Conservation (phyloP, 2,113 vertebrate species). For the Oryzias curvinotus region DNA sequence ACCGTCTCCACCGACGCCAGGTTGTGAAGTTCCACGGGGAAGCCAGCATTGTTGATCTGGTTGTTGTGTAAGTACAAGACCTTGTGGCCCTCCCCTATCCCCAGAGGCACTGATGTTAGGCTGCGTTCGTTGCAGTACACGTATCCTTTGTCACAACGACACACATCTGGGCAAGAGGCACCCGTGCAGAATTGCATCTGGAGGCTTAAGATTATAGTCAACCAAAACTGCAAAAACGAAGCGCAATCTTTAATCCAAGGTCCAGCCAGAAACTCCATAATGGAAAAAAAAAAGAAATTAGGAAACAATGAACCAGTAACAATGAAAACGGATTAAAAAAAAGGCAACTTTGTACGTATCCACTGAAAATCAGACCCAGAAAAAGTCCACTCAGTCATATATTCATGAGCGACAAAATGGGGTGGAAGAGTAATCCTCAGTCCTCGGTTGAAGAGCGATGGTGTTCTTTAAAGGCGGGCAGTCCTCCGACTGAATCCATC, state of each 20-base stretch:
- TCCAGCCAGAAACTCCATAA: conserved; percentile 89
- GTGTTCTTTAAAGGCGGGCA: conserved; percentile 75
- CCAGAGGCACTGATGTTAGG: conserved; percentile 98
- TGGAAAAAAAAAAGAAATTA: conserved; percentile 61
- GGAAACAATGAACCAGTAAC: too few species aligned
- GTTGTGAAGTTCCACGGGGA: conserved; percentile 92
- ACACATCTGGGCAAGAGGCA: conserved; percentile 88
- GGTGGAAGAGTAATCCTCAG: conserved; percentile 69
- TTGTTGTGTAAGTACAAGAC: conserved; percentile 98
- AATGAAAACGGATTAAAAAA: conserved; percentile 44
- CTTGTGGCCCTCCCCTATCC: conserved; percentile 92
- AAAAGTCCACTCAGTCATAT: conserved; percentile 69
- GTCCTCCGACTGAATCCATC: conserved; percentile 78
- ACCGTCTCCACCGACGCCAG: conserved; percentile 92
- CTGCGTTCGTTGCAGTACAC: conserved; percentile 98
- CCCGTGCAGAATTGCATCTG: conserved; percentile 83
- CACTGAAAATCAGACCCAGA: conserved; percentile 51
- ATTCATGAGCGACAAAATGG: conserved; percentile 50
- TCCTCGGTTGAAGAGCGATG: conserved; percentile 69
- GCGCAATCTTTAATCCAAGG: conserved; percentile 87
- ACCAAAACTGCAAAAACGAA: conserved; percentile 86
- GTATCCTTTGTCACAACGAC: conserved; percentile 92
- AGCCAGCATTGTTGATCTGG: conserved; percentile 99
- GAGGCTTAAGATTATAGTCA: conserved; percentile 88
- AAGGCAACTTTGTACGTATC: conserved; percentile 66